Evolutionary conservation across 2,888 invertebrate genomes (phyloP), one percentile per base, ranked within the genome.

Genomic region (Brenthis ino): DNA sequence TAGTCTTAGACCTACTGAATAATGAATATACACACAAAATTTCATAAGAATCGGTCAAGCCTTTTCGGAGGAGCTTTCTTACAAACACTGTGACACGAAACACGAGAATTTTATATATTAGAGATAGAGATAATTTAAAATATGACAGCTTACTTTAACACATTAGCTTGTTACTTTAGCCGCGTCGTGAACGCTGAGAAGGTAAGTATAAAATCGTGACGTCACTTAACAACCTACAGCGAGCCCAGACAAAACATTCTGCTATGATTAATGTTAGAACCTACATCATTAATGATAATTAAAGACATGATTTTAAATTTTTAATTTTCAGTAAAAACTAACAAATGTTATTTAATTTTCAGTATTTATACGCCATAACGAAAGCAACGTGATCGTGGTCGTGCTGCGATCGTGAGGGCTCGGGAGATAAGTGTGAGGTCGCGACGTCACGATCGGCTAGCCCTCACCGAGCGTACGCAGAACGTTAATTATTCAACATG

Each of bases 341-440:
- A 54, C 28, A 77, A 79, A 80, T 11, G 12, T 48, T 28, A 28
- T 33, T 43, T 37, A 16, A 53, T 63, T 53, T 63, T 53, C 53
- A 63, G 53, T 53, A 13, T 13, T 16, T 16, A 20, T 47, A 37
- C 33, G 80, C 83, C 79, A 82, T 85, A 86, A 84, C 82, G 83
- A 84, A 82, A 83, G 81, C 82, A 77, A 77, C 77, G 71, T 79
- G 79, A 85, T 89, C 89, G 89, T 90, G 91, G 86, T 77, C 79
- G 83, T 83, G 81, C 85, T 84, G 88, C 86, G 85, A 84, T 91
- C 91, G 91, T 91, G 91, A 90, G 89, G 88, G 84, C 85, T 82
- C 82, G 80, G 80, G 82, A 88, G 90, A 91, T 91, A 90, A 90
- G 86, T 88, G 84, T 87, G 87, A 88, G 90, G 91, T 91, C 91